Base-by-base conservation (phyloP, 2,888 invertebrate species). In the Augiades crinisus region DNA sequence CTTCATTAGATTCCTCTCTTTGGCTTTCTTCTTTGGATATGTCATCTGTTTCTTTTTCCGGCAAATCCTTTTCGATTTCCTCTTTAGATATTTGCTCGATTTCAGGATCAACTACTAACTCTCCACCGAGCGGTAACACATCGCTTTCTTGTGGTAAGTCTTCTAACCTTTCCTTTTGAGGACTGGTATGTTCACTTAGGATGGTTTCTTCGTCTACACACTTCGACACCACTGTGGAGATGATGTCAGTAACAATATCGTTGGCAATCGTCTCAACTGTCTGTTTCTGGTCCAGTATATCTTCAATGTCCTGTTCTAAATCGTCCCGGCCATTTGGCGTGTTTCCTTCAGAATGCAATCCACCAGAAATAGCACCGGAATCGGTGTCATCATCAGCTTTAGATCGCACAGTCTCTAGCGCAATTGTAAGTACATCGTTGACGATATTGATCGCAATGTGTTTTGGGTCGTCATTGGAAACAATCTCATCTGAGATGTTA, bases 341-440 rank as follows among this genome's bases (percentile, higher is more conserved):
- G 50, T 89, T 83, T 3, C 88, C 89, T 67, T 89, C 89, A 0
- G 88, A 86, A 54, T 81, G 84, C 47, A 79, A 56, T 4, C 83
- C 89, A 4, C 86, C 87, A 1, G 89, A 89, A 55, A 89, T 86
- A 0, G 89, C 89, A 13, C 89, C 89, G 0, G 89, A 89, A 61
- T 89, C 89, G 0, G 88, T 78, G 47, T 89, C 89, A 24, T 88
- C 86, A 41, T 89, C 89, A 31, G 78, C 62, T 72, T 89, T 86
- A 64, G 84, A 67, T 52, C 77, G 75, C 1, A 90, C 86, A 12
- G 82, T 83, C 61, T 89, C 85, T 13, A 88, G 65, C 4, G 90
- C 89, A 50, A 87, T 75, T 14, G 82, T 81, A n/a, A 90, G 61
- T 8, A 90, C 87, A 54, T 91, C 89, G 54, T 90, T 87, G 2